Evolutionary conservation across 2,113 vertebrate species (phyloP).

Genomic region (Colaptes auratus): DNA sequence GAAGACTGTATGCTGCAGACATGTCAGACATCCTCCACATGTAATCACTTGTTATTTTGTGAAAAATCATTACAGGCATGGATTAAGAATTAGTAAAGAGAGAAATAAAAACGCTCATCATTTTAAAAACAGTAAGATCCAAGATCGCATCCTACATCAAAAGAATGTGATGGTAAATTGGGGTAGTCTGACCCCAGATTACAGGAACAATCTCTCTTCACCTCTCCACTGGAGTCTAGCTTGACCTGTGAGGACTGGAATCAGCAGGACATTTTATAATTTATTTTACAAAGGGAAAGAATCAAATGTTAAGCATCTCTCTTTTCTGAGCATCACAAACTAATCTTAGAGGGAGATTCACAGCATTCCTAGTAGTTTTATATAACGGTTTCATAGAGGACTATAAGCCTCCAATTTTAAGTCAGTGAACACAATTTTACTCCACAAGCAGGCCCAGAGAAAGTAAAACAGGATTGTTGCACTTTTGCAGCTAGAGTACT

Average conservation of each 20-base stretch:
- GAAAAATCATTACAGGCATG: neutral
- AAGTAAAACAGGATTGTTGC: neutral
- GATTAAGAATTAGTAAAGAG: neutral
- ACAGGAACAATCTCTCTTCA: neutral
- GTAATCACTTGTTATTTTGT: neutral
- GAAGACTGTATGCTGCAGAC: neutral
- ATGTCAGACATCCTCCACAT: neutral
- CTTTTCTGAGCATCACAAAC: neutral
- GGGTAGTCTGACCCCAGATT: neutral
- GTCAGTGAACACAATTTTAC: neutral
- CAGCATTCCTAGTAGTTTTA: neutral
- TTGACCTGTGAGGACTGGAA: neutral
- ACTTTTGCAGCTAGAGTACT: neutral
- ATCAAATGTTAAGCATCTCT: neutral
- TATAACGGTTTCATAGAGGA: neutral
- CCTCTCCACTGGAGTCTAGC: neutral
- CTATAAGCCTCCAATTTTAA: neutral
- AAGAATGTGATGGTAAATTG: neutral
- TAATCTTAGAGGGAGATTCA: neutral
- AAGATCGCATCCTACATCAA: neutral
- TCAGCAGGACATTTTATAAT: neutral
- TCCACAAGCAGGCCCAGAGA: neutral
- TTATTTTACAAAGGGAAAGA: neutral
- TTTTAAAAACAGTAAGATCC: neutral
- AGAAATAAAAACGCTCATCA: neutral